Base-by-base conservation (phyloP, 2,888 invertebrate species). In the Pyrochroa serraticornis region DNA sequence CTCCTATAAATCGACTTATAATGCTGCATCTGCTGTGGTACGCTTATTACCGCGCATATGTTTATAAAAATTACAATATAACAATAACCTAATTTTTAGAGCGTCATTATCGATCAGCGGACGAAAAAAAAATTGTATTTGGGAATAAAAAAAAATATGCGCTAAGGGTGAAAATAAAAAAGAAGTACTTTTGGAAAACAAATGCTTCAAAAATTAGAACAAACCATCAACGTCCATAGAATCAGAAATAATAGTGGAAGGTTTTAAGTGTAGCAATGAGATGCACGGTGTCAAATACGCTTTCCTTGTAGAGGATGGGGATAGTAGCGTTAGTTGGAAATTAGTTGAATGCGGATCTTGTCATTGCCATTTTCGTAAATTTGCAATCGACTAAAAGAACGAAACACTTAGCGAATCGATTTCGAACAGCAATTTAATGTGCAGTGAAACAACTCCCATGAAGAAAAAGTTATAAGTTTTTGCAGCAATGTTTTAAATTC, bases 141-240 rank as follows among this genome's bases (percentile, higher is more conserved):
- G 9, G 52, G 49, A 9, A 42, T 60, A 13, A 56, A 44, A 39
- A 60, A 56, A 31, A 60, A 60, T 57, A 3, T 60, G 56, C 47
- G 12, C 37, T 13, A 34, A 35, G 34, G 34, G 9, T 12, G 8
- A 34, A 8, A 35, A 34, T 35, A 35, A 35, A 33, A 13, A 31
- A 30, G 31, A 7, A 8, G n/a, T 2, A n/a, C 8, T 22, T 8
- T 8, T 5, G 12, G 12, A 34, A 1, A 56, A 59, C 37, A 36
- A 8, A 30, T 64, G 64, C 36, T 61, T 33, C 50, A 65, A 62
- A 62, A 62, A 63, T 43, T 63, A 50, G 48, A 41, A 1, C 12
- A 48, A 51, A 7, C 13, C 60, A 2, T 63, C 63, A n/a, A 52
- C 54, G 7, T 41, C 53, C n/a, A 63, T 65, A 56, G 63, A 63